Evolutionary conservation across 1,140 invertebrate species (phyloP), one percentile per base, ranked within the genome.

Genomic region (Camponotus pennsylvanicus): DNA sequence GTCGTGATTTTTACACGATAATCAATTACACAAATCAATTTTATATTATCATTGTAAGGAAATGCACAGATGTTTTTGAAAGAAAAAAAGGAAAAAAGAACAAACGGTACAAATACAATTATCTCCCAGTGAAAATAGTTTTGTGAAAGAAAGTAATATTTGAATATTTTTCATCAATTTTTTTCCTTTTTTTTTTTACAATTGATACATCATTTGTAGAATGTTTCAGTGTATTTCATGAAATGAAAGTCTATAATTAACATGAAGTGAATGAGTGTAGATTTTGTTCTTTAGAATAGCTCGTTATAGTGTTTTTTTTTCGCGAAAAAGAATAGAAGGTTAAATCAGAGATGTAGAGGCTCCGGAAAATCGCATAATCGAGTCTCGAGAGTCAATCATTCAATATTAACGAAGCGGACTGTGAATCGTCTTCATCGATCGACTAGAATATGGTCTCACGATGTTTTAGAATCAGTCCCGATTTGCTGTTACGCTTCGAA

Each of bases 401-500:
- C 49, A 8, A 78, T 32, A 55, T 52, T 67, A 84, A 40, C 21
- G 13, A 61, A 45, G n/a, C 8, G 42, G 32, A 34, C 34, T 45
- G 85, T 13, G 42, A 55, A 21, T 71, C 55, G 45, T 45, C 40
- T 49, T 27, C 15, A 52, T n/a, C 73, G 49, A 85, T 21, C 15
- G 42, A 59, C 57, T 85, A 69, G 57, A 76, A 45, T 37, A 69
- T 49, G 34, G 37, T 78, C 71, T 57, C 49, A 40, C 73, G 75
- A 66, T 55, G 66, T 13, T 37, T 79, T 57, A 78, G 69, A 83
- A 52, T 59, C 85, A 71, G 79, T 78, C 57, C 49, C 32, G 32
- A 13, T n/a, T 73, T 67, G 32, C 32, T 73, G 34, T 76, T 76
- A 76, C 18, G 52, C 11, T n/a, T 75, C 18, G 37, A 40, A 34